phyloP scores from a whole-genome alignment of 2,113 vertebrate genomes.

The Thamnaconus septentrionalis region DNA sequence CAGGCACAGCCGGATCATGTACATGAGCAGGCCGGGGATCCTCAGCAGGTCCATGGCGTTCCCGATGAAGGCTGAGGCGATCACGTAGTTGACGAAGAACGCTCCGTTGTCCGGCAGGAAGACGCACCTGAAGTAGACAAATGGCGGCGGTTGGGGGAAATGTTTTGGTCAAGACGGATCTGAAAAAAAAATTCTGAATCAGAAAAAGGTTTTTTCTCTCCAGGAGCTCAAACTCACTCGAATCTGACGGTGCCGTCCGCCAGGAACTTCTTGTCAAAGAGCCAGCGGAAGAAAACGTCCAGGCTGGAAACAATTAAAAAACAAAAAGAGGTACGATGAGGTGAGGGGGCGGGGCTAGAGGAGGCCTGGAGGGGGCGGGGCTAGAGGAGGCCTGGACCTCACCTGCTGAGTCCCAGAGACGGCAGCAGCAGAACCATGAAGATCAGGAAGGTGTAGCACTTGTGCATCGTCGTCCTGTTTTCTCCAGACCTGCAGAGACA shows the following conservation, averaged over 20 bases:
- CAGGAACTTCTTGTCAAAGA: constrained; percentile 95
- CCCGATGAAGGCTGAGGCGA: constrained; percentile 96
- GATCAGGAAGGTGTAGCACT: constrained; percentile 97
- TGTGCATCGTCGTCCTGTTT: constrained; percentile 97
- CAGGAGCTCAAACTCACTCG: constrained; percentile 83
- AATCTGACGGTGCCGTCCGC: constrained; percentile 86
- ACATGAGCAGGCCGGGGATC: constrained; percentile 96
- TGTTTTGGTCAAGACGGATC: background rate
- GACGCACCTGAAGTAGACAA: constrained; percentile 81
- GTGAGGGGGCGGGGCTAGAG: background rate
- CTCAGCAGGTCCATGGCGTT: constrained; percentile 97
- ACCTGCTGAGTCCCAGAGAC: constrained; percentile 96
- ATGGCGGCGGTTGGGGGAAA: background rate
- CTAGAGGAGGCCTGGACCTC: background rate
- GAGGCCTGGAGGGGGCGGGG: too few relatives aligned
- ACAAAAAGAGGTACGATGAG: constrained; percentile 2
- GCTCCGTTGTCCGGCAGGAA: constrained; percentile 96
- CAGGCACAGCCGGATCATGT: constrained; percentile 96
- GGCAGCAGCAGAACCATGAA: constrained; percentile 97
- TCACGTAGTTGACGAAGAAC: constrained; percentile 98
- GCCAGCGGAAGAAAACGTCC: constrained; percentile 96
- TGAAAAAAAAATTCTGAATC: background rate
- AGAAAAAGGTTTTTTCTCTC: background rate
- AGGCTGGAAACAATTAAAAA: constrained; percentile 72
- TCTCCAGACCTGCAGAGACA: constrained; percentile 86